Conservation (phyloP, 1,140 invertebrate species). For the Lordiphosa stackelbergi region DNA sequence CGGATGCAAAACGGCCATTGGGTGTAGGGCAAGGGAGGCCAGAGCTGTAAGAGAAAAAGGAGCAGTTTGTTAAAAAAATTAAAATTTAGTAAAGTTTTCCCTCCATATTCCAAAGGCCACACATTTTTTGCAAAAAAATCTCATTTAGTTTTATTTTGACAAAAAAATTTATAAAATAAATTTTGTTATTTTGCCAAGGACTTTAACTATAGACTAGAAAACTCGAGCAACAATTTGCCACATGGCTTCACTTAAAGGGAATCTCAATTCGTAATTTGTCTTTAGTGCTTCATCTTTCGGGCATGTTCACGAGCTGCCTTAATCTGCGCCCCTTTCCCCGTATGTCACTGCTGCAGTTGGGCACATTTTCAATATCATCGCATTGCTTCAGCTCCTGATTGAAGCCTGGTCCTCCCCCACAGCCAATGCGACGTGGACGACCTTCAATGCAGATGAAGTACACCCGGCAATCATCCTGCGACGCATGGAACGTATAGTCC, state of each 20-base stretch:
- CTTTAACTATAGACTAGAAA: slow-evolving; percentile 72
- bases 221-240: slow-evolving; percentile 56
- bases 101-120: slow-evolving; percentile 21
- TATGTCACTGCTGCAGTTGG: slow-evolving; percentile 80
- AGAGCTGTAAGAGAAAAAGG: slow-evolving; percentile 23
- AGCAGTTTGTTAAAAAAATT: not conserved
- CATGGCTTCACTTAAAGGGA: slow-evolving; percentile 19
- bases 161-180: slow-evolving; percentile 37
- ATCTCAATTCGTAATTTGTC: slow-evolving; percentile 6
- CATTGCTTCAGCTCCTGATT: slow-evolving; percentile 87
- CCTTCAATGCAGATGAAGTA: slow-evolving; percentile 90
- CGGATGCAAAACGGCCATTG: slow-evolving; percentile 84
- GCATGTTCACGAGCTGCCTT: slow-evolving; percentile 61
- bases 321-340: slow-evolving; percentile 57
- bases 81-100: not conserved
- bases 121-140: slow-evolving; percentile 3
- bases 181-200: slow-evolving; percentile 30
- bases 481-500: slow-evolving; percentile 80
- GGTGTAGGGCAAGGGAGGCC: slow-evolving; percentile 80
- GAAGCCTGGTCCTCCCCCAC: slow-evolving; percentile 88
- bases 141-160: slow-evolving; percentile 34
- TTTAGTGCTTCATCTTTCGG: slow-evolving; percentile 30
- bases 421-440: slow-evolving; percentile 83
- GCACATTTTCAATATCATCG: slow-evolving; percentile 87
- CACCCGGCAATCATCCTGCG: slow-evolving; percentile 83